Conservation (phyloP, 2,797 vertebrate genomes). For the Prunella strophiata region DNA sequence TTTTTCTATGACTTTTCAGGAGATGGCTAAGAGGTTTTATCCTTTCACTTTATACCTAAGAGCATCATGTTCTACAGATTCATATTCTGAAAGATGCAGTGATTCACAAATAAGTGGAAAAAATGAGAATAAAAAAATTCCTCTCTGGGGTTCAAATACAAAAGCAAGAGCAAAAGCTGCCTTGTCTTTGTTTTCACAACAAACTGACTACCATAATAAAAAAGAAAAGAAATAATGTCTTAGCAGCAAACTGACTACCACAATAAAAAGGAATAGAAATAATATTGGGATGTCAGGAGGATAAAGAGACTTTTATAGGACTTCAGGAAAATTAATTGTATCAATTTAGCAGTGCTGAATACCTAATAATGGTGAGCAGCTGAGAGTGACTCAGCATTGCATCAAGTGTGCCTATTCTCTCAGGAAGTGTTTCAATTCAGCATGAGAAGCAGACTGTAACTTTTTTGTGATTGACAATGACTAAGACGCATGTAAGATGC, state of each 20-base stretch:
- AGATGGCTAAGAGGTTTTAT: neutral
- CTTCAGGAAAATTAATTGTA: slow-evolving; percentile 69
- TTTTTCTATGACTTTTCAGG: neutral
- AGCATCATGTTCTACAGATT: neutral
- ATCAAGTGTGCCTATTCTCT: slow-evolving; percentile 55
- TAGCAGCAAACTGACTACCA: neutral
- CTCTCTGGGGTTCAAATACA: neutral
- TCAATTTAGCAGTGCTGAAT: slow-evolving; percentile 65
- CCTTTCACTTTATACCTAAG: neutral
- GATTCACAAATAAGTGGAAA: slow-evolving; percentile 36
- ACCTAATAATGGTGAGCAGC: slow-evolving; percentile 69
- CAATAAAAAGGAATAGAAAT: slow-evolving; percentile 41
- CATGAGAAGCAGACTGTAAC: slow-evolving; percentile 62
- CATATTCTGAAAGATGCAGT: slow-evolving; percentile 14
- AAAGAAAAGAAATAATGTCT: slow-evolving; percentile 31
- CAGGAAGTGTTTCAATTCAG: slow-evolving; percentile 67
- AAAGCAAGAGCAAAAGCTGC: slow-evolving; percentile 6
- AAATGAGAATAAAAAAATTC: neutral
- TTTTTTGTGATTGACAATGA: slow-evolving; percentile 69
- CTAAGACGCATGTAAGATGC: slow-evolving; percentile 60
- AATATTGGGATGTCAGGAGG: neutral
- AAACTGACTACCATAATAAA: slow-evolving; percentile 11
- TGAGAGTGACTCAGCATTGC: slow-evolving; percentile 72
- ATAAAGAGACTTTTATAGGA: slow-evolving; percentile 54
- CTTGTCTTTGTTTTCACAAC: slow-evolving; percentile 32